phyloP scores from a whole-genome alignment of 2,888 invertebrate species.

The Sphaeridia pumilis region DNA sequence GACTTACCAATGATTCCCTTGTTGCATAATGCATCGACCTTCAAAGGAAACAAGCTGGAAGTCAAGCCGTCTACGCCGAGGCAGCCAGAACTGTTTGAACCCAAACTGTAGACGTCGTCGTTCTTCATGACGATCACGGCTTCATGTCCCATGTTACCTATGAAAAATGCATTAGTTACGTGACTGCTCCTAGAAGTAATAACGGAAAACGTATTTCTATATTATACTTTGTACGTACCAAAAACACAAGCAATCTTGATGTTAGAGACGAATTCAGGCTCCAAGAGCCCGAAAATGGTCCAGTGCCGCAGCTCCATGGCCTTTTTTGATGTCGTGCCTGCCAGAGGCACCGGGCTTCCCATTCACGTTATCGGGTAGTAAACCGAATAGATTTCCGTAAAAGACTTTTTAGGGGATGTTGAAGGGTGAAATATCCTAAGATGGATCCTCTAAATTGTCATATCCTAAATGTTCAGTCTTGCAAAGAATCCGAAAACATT shows the following conservation, averaged over 20 bases:
- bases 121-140: constrained; percentile 48
- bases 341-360: neutral
- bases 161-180: constrained; percentile 12
- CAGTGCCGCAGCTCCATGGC: constrained; percentile 45
- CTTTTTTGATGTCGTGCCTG: too few species aligned
- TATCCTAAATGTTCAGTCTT: too few species aligned
- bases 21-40: constrained; percentile 45
- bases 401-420: too few species aligned
- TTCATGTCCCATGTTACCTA: constrained; percentile 48
- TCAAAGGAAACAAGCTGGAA: constrained; percentile 45
- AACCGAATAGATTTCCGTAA: too few species aligned
- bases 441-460: too few species aligned
- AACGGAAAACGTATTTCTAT: neutral
- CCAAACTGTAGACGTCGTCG: constrained; percentile 48
- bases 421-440: too few species aligned
- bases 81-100: constrained; percentile 48
- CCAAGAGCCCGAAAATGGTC: constrained; percentile 48
- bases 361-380: too few species aligned
- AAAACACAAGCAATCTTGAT: constrained; percentile 47
- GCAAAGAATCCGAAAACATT: too few species aligned
- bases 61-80: constrained; percentile 46
- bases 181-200: neutral
- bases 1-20: constrained; percentile 43
- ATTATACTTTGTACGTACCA: constrained; percentile 39
- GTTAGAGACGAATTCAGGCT: constrained; percentile 43